Conservation (phyloP, 2,113 vertebrate species). For the Eulemur macaco region DNA sequence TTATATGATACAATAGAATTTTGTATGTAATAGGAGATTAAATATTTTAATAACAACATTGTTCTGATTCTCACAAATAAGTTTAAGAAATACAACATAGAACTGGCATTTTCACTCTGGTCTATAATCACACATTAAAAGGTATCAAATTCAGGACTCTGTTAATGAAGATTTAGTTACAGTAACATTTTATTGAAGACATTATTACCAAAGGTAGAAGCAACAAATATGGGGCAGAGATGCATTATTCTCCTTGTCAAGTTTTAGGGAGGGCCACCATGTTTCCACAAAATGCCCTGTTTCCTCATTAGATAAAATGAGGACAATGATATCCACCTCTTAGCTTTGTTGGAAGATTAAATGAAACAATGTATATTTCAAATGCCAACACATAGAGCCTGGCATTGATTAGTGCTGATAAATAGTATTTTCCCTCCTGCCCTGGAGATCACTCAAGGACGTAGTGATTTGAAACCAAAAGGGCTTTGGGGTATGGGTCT, state of each 20-base stretch:
- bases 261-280: background rate
- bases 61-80: background rate
- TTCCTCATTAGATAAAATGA: background rate
- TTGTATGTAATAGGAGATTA: background rate
- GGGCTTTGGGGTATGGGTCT: background rate
- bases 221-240: background rate
- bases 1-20: background rate
- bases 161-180: background rate
- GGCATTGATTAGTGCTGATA: background rate
- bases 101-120: background rate
- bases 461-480: background rate
- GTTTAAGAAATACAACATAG: slow-evolving; percentile 14
- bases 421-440: background rate
- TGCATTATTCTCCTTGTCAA: background rate
- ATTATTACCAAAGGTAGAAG: background rate
- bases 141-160: background rate
- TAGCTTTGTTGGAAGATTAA: background rate
- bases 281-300: background rate
- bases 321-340: background rate
- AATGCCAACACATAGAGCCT: background rate
- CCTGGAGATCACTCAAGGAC: background rate
- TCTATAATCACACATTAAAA: background rate
- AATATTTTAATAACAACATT: background rate
- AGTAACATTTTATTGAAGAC: background rate
- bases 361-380: background rate